phyloP scores from a whole-genome alignment of 2,888 invertebrate genomes.

The Diloba caeruleocephala region DNA sequence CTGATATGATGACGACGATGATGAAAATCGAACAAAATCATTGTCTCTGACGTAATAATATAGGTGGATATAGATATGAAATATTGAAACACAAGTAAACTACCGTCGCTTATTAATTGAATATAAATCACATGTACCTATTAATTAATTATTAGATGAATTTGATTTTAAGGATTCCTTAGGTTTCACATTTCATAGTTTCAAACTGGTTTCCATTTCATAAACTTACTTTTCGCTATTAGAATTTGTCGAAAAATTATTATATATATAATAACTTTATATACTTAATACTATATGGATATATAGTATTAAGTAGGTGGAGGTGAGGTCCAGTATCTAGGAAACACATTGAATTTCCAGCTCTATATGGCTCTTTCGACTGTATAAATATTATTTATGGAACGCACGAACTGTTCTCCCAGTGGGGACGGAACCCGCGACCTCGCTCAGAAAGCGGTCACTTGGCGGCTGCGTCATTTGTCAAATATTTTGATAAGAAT shows the following conservation, averaged over 20 bases:
- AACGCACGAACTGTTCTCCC: constrained; percentile 19
- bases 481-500: constrained; percentile 40
- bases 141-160: constrained; percentile 12
- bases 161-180: constrained; percentile 15
- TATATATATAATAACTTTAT: not conserved
- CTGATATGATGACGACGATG: no score
- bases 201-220: constrained; percentile 21
- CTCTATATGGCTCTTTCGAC: not conserved
- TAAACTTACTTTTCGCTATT: constrained; percentile 7
- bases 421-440: constrained; percentile 2
- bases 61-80: no score
- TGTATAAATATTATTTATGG: constrained; percentile 4
- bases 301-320: no score
- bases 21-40: no score
- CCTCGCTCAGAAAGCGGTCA: constrained; percentile 26
- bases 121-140: no score
- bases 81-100: no score
- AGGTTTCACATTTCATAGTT: constrained; percentile 25
- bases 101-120: no score
- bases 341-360: not conserved
- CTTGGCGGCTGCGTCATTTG: constrained; percentile 18
- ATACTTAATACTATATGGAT: no score
- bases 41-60: no score
- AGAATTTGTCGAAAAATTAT: no score
- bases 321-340: no score